Conservation (phyloP, 2,797 vertebrate genomes). For the Vultur gryphus region DNA sequence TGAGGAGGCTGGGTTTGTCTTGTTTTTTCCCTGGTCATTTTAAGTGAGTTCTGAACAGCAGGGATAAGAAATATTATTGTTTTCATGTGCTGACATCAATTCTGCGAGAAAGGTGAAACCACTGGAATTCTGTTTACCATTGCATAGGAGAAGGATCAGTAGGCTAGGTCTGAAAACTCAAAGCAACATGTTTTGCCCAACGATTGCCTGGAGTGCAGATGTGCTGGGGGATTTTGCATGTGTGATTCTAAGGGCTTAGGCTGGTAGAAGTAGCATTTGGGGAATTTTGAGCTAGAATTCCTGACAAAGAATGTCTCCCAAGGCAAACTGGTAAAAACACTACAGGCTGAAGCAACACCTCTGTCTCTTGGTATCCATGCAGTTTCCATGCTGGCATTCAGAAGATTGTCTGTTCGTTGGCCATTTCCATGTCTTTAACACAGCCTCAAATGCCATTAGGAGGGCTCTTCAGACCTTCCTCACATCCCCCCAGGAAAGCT, state of each 20-base stretch:
- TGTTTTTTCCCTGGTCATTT: neutral
- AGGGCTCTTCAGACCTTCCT: neutral
- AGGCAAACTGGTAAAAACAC: neutral
- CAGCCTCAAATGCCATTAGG: neutral
- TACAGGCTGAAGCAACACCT: neutral
- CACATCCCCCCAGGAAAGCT: neutral
- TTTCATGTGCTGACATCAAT: constrained; percentile 11
- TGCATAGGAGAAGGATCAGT: constrained; percentile 1
- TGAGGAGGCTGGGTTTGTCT: neutral
- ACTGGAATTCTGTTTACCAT: constrained; percentile 35
- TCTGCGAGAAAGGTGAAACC: constrained; percentile 54
- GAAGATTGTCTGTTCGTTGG: neutral
- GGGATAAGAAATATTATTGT: constrained; percentile 5
- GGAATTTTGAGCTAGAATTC: neutral
- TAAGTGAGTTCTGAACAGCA: neutral
- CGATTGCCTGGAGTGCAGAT: neutral
- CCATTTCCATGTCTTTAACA: neutral
- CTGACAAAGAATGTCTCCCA: neutral
- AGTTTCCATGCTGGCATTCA: neutral
- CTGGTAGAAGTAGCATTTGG: neutral
- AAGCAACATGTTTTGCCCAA: neutral
- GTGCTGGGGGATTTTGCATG: neutral
- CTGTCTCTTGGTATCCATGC: neutral
- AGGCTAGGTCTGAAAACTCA: neutral
- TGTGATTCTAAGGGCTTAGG: neutral